phyloP scores from a whole-genome alignment of 2,797 vertebrate species.

The Cichlasoma orientale region DNA sequence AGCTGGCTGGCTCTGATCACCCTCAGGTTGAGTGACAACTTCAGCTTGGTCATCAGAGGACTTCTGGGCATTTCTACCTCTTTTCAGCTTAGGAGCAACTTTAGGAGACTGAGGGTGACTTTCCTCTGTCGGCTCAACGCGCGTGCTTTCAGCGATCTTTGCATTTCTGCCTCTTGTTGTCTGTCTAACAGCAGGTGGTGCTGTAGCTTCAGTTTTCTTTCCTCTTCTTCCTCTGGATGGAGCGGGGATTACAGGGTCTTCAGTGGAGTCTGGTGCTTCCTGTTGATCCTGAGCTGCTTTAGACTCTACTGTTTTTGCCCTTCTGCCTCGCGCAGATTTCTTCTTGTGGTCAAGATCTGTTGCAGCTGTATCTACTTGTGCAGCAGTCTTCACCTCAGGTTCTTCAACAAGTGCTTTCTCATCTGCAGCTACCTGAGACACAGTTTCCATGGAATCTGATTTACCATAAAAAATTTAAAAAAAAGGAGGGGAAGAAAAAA shows the following conservation, averaged over 20 bases:
- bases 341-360: not conserved
- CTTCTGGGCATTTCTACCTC: slow-evolving; percentile 44
- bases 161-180: slow-evolving; percentile 50
- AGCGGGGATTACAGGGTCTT: slow-evolving; percentile 9
- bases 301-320: slow-evolving; percentile 4
- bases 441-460: not conserved
- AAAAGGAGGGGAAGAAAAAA: not conserved
- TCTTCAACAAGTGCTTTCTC: not conserved
- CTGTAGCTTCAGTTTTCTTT: slow-evolving; percentile 49
- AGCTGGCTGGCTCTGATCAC: not conserved
- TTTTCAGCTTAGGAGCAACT: slow-evolving; percentile 26
- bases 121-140: slow-evolving; percentile 11
- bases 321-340: slow-evolving; percentile 40
- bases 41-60: slow-evolving; percentile 16
- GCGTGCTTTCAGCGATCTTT: not conserved
- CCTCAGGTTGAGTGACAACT: not conserved
- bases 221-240: slow-evolving; percentile 64
- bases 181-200: slow-evolving; percentile 44
- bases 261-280: slow-evolving; percentile 1
- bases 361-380: not conserved
- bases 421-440: slow-evolving; percentile 15
- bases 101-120: not conserved
- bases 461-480: not conserved
- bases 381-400: slow-evolving; percentile 1
- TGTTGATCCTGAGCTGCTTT: slow-evolving; percentile 5